Conservation (phyloP, 2,113 vertebrate genomes). For the Herpetotheres cachinnans region DNA sequence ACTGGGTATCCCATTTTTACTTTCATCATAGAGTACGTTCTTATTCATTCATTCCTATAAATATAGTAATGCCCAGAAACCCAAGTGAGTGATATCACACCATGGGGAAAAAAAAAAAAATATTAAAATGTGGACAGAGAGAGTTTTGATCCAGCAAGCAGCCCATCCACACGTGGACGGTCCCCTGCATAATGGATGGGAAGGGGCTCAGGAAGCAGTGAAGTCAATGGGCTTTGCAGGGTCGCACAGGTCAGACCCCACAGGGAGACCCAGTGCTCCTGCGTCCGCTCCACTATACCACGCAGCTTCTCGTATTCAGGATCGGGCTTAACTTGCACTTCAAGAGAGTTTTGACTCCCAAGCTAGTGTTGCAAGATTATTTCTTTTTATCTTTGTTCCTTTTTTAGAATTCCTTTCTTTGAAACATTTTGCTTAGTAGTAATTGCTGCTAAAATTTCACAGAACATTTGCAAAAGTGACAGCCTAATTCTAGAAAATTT, state of each 20-base stretch:
- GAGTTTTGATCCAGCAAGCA: neutral
- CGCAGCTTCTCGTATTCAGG: accelerated
- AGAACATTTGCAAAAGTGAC: conserved; percentile 54
- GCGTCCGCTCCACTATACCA: accelerated
- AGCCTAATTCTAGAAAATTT: conserved; percentile 68
- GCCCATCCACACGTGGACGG: neutral
- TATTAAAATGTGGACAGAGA: neutral
- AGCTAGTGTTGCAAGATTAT: neutral
- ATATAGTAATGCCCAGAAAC: neutral
- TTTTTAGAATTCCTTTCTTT: conserved; percentile 42
- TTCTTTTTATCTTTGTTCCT: neutral
- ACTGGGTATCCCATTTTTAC: neutral
- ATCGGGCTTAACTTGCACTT: neutral
- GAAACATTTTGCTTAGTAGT: conserved; percentile 30
- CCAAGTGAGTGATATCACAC: neutral
- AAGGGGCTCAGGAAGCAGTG: neutral
- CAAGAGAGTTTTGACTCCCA: neutral
- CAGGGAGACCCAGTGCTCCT: neutral
- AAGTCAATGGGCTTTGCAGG: neutral
- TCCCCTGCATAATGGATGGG: accelerated
- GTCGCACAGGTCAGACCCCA: neutral
- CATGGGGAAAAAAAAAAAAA: accelerated
- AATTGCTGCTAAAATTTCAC: conserved; percentile 63
- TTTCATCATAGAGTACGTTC: accelerated
- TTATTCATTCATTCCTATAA: neutral